Conservation (phyloP, 2,797 vertebrate genomes). For the Pachyuromys duprasi region DNA sequence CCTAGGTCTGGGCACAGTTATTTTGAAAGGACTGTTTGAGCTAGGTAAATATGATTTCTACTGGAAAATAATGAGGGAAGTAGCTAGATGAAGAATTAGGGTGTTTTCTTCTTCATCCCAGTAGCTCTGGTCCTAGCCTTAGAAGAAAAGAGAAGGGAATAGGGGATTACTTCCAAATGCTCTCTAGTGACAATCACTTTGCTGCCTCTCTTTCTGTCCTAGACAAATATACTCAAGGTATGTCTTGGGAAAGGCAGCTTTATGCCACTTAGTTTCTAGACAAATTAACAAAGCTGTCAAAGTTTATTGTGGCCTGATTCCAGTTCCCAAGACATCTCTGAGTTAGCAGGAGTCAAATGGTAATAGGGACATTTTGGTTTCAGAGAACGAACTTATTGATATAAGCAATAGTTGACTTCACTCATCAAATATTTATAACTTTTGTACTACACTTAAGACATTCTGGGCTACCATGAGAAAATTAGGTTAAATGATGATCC, state of each 20-base stretch:
- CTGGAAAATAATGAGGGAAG: neutral
- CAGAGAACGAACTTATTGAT: neutral
- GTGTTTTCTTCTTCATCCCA: neutral
- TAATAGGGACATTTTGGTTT: neutral
- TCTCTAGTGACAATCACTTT: neutral
- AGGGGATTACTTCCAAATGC: neutral
- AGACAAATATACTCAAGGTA: neutral
- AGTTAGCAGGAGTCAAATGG: neutral
- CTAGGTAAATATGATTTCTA: constrained; percentile 18
- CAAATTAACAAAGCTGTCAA: neutral
- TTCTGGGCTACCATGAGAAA: neutral
- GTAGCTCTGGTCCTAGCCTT: neutral
- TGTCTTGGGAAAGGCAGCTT: neutral
- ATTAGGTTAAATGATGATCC: neutral
- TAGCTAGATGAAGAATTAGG: neutral
- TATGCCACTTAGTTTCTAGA: constrained; percentile 15
- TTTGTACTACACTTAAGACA: neutral
- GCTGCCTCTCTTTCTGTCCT: no score
- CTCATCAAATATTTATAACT: constrained; percentile 33
- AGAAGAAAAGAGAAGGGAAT: neutral
- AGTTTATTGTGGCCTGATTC: neutral
- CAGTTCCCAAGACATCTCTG: neutral
- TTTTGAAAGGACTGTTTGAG: neutral
- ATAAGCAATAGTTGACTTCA: constrained; percentile 1
- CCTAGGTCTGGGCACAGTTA: neutral